Evolutionary conservation across 2,113 vertebrate genomes (phyloP), one percentile per base, ranked within the genome.

Genomic region (Penelope pileata): DNA sequence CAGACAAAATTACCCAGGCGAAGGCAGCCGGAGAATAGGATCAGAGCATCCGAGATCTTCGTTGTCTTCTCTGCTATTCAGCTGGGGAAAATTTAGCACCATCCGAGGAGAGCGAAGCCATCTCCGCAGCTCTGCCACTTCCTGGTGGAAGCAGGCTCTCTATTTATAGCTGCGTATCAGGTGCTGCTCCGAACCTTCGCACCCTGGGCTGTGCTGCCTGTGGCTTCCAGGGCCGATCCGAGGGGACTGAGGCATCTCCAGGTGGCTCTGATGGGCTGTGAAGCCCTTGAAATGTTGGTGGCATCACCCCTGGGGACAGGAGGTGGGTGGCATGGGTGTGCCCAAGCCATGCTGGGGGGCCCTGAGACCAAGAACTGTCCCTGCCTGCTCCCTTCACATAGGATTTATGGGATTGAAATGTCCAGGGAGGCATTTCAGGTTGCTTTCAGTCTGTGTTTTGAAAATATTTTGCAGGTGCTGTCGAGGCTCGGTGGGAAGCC

Each of bases 1-100:
- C 82, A 96, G 82, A 24, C 19, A 56, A 87, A 94, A 89, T 48
- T 38, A 51, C 27, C 4, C 10, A 91, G 93, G 93, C 26, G 80
- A 69, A 86, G 93, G 56, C 93, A 97, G 93, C 45, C 73, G 12
- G 51, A 89, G 81, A 93, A 88, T 16, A 38, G 84, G 47, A 68
- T 90, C 54, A 29, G 40, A 69, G 6, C 16, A 10, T 47, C 73
- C 38, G 69, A 90, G 68, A 47, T 83, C 86, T 82, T 72, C 67
- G 30, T 90, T 90, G 94, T 88, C 36, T 78, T 24, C 86, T 50
- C 84, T 59, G 70, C 59, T 63, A 23, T 21, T 4, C 67, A 92
- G 77, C 85, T 83, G 5, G 13, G 67, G 75, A 75, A 38, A 64
- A 88, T 43, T 72, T 15, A 93, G 75, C 84, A 54, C 3, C 73